Conservation (phyloP, 2,113 vertebrate species). For the Sigmodon hispidus region DNA sequence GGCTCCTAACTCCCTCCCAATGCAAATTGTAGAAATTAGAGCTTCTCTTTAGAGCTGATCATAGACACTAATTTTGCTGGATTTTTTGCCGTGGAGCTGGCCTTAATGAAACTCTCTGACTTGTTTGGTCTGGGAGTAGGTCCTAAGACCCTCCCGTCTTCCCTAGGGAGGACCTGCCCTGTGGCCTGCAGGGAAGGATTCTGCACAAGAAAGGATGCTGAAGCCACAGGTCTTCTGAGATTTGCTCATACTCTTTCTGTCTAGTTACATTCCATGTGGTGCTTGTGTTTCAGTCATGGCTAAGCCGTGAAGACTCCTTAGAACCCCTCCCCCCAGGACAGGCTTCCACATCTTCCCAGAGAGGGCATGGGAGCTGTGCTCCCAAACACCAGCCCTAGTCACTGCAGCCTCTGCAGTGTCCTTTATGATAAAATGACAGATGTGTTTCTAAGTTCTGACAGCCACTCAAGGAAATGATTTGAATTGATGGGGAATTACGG, state of each 20-base stretch:
- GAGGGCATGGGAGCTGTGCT: not conserved
- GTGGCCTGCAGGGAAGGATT: not conserved
- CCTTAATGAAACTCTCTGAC: not conserved
- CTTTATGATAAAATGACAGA: not conserved
- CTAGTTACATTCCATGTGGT: not conserved
- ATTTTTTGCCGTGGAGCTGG: not conserved
- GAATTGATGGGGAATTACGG: not conserved
- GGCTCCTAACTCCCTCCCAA: not conserved
- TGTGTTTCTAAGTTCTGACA: not conserved
- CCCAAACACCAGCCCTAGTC: not conserved
- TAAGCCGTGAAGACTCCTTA: not conserved
- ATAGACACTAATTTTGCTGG: not conserved
- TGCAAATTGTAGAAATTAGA: not conserved
- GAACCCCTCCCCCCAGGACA: not conserved
- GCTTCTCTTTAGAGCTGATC: not conserved
- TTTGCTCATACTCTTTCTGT: not conserved
- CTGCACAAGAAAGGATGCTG: not conserved
- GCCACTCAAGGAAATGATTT: not conserved
- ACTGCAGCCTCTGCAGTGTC: not conserved
- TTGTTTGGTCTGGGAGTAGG: not conserved
- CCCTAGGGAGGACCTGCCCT: not conserved
- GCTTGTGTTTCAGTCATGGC: not conserved
- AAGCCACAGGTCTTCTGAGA: not conserved
- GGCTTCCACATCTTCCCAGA: not conserved
- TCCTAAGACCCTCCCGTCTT: not conserved